A percentile compares a stretch with the other conserved stretches of the same genome.
These are phyloP conservation scores for Aplocera efformata DNA, from an alignment of 2,888 invertebrate species.

Conservation along the genomic window DNA sequence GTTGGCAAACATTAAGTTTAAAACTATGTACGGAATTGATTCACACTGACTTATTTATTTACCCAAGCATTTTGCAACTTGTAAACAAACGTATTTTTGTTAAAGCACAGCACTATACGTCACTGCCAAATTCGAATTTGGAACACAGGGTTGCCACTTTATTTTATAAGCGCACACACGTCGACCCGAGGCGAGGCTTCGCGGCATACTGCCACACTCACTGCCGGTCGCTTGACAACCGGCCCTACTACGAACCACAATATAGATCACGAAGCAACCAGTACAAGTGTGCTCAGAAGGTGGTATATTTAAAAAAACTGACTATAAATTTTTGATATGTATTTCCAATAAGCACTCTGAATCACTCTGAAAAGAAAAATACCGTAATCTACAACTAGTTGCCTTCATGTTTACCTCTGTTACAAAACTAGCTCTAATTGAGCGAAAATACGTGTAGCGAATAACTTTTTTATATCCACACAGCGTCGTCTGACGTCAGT, in stretches of 20 bases:
- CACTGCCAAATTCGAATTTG: slow-evolving; percentile 33
- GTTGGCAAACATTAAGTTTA: slow-evolving; percentile 22
- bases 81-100: slow-evolving; percentile 24
- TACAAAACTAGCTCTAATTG: too few species aligned
- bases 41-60: slow-evolving; percentile 10
- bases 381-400: too few species aligned
- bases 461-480: too few species aligned
- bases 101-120: slow-evolving; percentile 25
- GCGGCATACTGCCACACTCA: slow-evolving; percentile 38
- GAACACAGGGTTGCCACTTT: slow-evolving; percentile 26
- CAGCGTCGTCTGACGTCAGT: too few species aligned
- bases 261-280: slow-evolving; percentile 29
- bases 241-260: slow-evolving; percentile 34
- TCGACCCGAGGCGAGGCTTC: slow-evolving; percentile 30
- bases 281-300: slow-evolving; percentile 28
- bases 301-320: slow-evolving; percentile 17
- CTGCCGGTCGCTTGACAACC: slow-evolving; percentile 24
- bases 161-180: slow-evolving; percentile 21
- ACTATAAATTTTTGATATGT: too few species aligned
- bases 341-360: too few species aligned
- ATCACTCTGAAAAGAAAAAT: too few species aligned
- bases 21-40: slow-evolving; percentile 11
- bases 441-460: too few species aligned
- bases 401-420: too few species aligned
- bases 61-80: slow-evolving; percentile 29